Evolutionary conservation across 2,113 vertebrate species (phyloP).

Genomic region (Salminus brasiliensis): DNA sequence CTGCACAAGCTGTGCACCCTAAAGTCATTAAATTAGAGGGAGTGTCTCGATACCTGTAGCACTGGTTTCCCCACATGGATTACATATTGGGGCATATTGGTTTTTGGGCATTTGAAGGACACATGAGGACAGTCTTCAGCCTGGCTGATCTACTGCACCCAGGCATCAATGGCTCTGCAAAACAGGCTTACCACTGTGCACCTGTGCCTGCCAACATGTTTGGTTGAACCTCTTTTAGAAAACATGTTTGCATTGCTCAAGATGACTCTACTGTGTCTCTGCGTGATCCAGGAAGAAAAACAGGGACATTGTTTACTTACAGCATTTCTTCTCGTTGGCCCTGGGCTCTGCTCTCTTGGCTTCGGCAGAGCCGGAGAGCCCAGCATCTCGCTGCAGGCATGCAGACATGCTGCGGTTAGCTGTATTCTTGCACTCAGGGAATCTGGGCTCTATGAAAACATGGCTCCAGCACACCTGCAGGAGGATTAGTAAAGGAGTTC

Average conservation of each 20-base stretch:
- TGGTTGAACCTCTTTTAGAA: not conserved
- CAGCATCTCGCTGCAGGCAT: conserved; percentile 52
- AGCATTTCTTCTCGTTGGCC: conserved; percentile 76
- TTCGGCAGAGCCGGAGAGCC: conserved; percentile 61
- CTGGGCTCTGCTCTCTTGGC: conserved; percentile 70
- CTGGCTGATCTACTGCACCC: too few species aligned
- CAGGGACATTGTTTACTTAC: conserved; percentile 63
- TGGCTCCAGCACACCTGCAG: conserved; percentile 18
- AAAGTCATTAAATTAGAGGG: too few species aligned
- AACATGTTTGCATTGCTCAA: not conserved
- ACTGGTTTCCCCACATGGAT: too few species aligned
- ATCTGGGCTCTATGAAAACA: conserved; percentile 28
- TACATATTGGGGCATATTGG: too few species aligned
- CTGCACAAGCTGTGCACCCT: too few species aligned
- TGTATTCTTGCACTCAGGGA: conserved; percentile 10
- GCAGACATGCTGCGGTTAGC: conserved; percentile 59
- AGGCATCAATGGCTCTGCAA: too few species aligned
- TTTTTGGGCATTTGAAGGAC: too few species aligned
- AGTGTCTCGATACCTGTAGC: too few species aligned
- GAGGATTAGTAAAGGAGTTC: not conserved
- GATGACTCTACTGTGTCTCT: not conserved
- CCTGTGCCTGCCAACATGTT: not conserved
- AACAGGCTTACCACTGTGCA: not conserved
- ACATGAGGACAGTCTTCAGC: too few species aligned
- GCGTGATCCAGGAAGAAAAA: too few species aligned